These are phyloP conservation scores for Bombus fervidus DNA, from an alignment of 1,140 invertebrate species.

Conservation along the genomic window DNA sequence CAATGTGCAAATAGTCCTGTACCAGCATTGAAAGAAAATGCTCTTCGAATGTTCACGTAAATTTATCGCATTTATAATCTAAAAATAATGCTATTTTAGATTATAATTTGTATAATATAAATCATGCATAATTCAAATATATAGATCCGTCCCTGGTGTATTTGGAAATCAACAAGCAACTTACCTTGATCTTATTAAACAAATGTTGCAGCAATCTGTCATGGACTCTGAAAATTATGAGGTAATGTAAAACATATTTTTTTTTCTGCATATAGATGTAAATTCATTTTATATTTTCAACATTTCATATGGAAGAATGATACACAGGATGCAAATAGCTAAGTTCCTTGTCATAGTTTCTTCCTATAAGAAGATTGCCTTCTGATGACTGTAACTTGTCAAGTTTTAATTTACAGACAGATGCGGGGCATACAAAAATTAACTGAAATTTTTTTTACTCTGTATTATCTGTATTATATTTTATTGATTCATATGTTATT, in stretches of 20 bases:
- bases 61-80: constrained; percentile 68
- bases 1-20: constrained; percentile 94
- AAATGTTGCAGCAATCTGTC: constrained; percentile 94
- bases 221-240: constrained; percentile 87
- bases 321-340: constrained; percentile 71
- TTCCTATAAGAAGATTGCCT: constrained; percentile 76
- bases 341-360: constrained; percentile 71
- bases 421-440: constrained; percentile 79
- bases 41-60: constrained; percentile 96
- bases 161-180: constrained; percentile 97
- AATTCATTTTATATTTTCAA: background rate
- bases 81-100: background rate
- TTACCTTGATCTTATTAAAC: constrained; percentile 96
- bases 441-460: constrained; percentile 26
- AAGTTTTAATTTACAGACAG: constrained; percentile 81
- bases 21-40: constrained; percentile 94
- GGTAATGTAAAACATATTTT: constrained; percentile 73
- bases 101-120: background rate
- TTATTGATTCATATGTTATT: background rate
- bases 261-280: background rate
- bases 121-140: background rate
- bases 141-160: constrained; percentile 95
- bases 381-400: constrained; percentile 82
- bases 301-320: constrained; percentile 71
- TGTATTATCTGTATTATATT: background rate